These are phyloP conservation scores for Caenorhabditis doughertyi DNA, from an alignment of 2,888 invertebrate species.

Conservation along the genomic window DNA sequence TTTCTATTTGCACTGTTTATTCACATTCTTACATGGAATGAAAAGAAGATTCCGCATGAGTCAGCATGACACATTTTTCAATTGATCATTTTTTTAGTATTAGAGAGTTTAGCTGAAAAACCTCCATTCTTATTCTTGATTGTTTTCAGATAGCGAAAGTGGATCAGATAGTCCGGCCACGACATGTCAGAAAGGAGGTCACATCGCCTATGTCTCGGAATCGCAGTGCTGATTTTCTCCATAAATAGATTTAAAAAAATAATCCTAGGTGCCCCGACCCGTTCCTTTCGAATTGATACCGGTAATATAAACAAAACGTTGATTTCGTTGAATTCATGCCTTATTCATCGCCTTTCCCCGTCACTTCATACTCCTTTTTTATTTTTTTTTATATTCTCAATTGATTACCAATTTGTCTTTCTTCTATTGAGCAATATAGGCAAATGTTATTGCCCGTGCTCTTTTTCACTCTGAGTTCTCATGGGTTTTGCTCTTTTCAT, in stretches of 20 bases:
- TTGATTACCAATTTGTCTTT: conserved; percentile 21
- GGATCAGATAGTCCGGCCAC: conserved; percentile 69
- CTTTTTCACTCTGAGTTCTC: conserved; percentile 10
- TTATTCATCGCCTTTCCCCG: not conserved
- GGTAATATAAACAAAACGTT: conserved; percentile 20
- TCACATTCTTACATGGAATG: conserved; percentile 8
- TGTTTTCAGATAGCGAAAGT: conserved; percentile 62
- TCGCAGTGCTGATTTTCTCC: conserved; percentile 71
- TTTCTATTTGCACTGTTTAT: conserved; percentile 20
- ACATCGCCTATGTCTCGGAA: conserved; percentile 71
- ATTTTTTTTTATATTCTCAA: conserved; percentile 6
- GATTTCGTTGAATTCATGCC: conserved; percentile 45
- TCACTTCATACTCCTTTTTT: conserved; percentile 31
- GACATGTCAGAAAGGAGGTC: conserved; percentile 62
- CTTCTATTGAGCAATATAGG: conserved; percentile 41
- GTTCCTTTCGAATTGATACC: conserved; percentile 41
- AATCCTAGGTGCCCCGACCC: conserved; percentile 21
- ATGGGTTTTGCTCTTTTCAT: conserved; percentile 51
- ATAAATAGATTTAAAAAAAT: not conserved
- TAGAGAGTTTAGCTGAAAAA: conserved; percentile 1
- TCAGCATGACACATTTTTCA: conserved; percentile 33
- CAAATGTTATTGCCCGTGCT: conserved; percentile 23
- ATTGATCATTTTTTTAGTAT: not conserved
- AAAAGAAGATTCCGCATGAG: conserved; percentile 13
- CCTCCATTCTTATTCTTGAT: not conserved